Evolutionary conservation across 2,888 invertebrate species (phyloP), one percentile per base, ranked within the genome.

Genomic region (Mechanitis messenoides): DNA sequence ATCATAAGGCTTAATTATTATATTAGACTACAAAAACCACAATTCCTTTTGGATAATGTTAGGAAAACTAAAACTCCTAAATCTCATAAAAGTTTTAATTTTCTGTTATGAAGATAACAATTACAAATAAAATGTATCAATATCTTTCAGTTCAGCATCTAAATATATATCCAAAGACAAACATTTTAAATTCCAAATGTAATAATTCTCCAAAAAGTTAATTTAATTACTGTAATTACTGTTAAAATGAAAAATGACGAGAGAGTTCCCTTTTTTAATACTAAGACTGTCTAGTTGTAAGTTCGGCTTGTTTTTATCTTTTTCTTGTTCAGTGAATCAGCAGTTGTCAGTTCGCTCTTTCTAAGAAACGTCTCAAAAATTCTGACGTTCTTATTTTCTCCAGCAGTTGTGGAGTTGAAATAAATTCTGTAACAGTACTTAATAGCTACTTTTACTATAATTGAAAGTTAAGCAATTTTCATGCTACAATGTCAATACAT

Each of bases 291-390:
- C 56, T 58, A 63, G 61, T 59, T 47, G 61, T 53, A 55, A 62
- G 50, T 50, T 50, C 55, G 54, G 63, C 73, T 76, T 73, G 73
- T 74, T 74, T 75, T 73, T 70, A 76, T 75, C 72, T 76, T 77
- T 75, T 77, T 75, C 75, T 74, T 77, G 71, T 74, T 78, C 76
- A 74, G 71, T 78, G 75, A 78, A 76, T 74, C 73, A 74, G 72
- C 72, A 73, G 74, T 71, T 74, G 77, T 74, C 71, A 71, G 69
- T 56, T 58, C 57, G 62, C 69, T 67, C 65, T 67, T 70, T 64
- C 42, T 64, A 66, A 63, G 60, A 56, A 60, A 60, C 31, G 50
- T 50, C 50, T 50, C 50, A 31, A 50, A 50, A 50, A 42, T 50
- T 50, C 3, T 50, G 28, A 31, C 50, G 50, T 50, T 3, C 42